These are phyloP conservation scores for Epinotia ramella DNA, from an alignment of 2,888 invertebrate genomes.

Conservation along the genomic window DNA sequence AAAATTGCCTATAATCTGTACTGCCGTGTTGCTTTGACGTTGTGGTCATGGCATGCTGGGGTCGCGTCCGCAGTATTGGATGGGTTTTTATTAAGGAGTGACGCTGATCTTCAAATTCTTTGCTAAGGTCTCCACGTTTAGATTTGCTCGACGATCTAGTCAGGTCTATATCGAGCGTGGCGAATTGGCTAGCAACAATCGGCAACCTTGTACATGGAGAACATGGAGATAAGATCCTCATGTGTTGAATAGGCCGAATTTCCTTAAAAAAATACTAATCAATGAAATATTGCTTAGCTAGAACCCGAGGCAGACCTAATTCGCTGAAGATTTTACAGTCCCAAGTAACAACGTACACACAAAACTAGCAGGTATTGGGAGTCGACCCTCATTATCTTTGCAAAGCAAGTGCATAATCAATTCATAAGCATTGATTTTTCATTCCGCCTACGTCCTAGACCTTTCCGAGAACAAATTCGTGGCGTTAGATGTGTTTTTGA, in stretches of 20 bases:
- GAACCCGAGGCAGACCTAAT: too few relatives aligned
- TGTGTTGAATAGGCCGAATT: too few relatives aligned
- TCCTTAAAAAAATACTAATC: too few relatives aligned
- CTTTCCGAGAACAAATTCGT: constrained; percentile 69
- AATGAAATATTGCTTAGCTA: too few relatives aligned
- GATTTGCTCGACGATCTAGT: too few relatives aligned
- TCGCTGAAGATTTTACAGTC: neutral
- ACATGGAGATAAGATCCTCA: too few relatives aligned
- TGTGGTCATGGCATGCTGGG: neutral
- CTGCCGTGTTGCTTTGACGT: neutral
- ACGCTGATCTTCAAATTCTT: too few relatives aligned
- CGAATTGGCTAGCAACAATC: too few relatives aligned
- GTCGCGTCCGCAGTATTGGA: neutral
- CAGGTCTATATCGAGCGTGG: too few relatives aligned
- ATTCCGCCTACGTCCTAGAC: constrained; percentile 55
- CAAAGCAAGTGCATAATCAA: constrained; percentile 7
- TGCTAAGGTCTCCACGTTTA: too few relatives aligned
- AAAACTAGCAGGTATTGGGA: neutral
- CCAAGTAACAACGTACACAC: neutral
- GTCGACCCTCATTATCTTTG: neutral
- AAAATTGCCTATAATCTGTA: neutral
- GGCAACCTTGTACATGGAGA: too few relatives aligned
- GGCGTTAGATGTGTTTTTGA: constrained; percentile 60
- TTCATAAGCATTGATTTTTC: constrained; percentile 54
- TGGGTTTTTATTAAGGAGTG: too few relatives aligned